These are phyloP conservation scores for Akabosia matsudoensis DNA, from an alignment of 1,140 invertebrate species.

Conservation along the genomic window DNA sequence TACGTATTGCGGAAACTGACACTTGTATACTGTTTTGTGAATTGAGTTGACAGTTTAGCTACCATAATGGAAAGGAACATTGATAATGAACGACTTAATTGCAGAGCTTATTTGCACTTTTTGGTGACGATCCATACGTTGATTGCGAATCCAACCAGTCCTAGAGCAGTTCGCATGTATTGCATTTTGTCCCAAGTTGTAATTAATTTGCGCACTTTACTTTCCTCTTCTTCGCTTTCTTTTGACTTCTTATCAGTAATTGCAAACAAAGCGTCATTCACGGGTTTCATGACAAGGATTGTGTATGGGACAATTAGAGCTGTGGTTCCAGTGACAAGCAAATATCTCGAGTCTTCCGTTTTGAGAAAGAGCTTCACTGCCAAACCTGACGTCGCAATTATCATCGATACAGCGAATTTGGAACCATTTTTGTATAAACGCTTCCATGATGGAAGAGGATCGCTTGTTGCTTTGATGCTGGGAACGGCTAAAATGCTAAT, in stretches of 20 bases:
- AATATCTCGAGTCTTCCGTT: background rate
- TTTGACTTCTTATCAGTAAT: background rate
- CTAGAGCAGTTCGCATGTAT: background rate
- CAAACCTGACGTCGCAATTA: background rate
- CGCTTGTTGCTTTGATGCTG: background rate
- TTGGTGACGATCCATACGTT: background rate
- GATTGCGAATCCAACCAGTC: background rate
- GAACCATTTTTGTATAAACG: background rate
- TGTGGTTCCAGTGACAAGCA: background rate
- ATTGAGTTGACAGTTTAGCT: too few relatives aligned
- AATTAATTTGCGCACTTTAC: background rate
- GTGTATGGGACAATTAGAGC: background rate
- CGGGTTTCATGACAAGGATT: background rate
- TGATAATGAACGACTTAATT: too few relatives aligned
- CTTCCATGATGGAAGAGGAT: constrained; percentile 13
- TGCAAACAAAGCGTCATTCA: background rate
- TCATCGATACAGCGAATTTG: background rate
- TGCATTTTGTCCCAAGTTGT: constrained; percentile 11
- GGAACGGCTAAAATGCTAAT: background rate
- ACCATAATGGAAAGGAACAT: background rate
- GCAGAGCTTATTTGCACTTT: background rate
- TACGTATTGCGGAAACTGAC: too few relatives aligned
- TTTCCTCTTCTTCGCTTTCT: background rate
- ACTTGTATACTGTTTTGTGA: too few relatives aligned
- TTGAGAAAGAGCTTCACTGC: background rate